Conservation (phyloP, 2,113 vertebrate species). For the Sorex fumeus region DNA sequence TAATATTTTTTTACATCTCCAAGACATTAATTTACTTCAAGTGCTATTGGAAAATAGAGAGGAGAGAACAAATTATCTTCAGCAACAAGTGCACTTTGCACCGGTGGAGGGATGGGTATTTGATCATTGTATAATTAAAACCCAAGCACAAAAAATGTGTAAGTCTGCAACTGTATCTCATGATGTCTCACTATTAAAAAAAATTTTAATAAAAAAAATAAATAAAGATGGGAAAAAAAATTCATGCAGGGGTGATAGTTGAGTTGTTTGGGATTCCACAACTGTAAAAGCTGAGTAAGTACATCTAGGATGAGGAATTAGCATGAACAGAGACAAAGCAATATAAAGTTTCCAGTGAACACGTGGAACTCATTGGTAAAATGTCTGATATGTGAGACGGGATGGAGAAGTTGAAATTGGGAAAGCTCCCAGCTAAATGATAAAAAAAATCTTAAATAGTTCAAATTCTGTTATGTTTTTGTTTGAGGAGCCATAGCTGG, state of each 20-base stretch:
- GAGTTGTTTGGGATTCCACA: conserved; percentile 15
- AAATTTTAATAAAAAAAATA: no score
- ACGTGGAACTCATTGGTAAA: not conserved
- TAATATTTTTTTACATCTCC: conserved; percentile 45
- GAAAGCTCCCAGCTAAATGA: not conserved
- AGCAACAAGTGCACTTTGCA: not conserved
- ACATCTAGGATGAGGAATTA: not conserved
- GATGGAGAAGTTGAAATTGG: not conserved
- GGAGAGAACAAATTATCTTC: not conserved
- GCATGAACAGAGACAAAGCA: conserved; percentile 15
- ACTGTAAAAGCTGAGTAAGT: not conserved
- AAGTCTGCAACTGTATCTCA: no score
- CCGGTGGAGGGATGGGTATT: no score
- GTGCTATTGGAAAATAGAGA: not conserved
- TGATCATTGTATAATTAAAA: no score
- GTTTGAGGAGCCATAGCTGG: no score
- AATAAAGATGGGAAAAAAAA: no score
- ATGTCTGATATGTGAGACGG: not conserved
- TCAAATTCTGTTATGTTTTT: not conserved
- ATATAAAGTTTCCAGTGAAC: not conserved
- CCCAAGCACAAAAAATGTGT: no score
- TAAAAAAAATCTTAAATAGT: not conserved
- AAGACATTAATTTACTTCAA: conserved; percentile 40
- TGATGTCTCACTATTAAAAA: no score
- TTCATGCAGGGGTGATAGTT: not conserved